These are phyloP conservation scores for Tachystola acroxantha DNA, from an alignment of 2,888 invertebrate genomes.

Conservation along the genomic window DNA sequence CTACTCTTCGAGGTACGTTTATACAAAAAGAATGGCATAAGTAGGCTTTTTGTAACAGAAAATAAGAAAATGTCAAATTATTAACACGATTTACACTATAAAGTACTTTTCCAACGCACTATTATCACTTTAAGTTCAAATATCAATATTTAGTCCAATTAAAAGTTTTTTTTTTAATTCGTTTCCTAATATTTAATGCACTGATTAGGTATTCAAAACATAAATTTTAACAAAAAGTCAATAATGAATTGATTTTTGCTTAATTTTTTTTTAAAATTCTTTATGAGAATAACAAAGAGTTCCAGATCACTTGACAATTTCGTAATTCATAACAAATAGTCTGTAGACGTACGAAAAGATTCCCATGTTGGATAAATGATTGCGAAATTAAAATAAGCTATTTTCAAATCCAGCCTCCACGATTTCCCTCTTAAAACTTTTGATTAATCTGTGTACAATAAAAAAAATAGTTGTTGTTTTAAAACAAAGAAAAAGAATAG, in stretches of 20 bases:
- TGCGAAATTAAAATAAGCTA: background rate
- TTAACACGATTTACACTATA: too few relatives aligned
- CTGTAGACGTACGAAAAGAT: conserved; percentile 66
- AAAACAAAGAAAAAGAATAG: background rate
- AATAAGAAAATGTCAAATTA: too few relatives aligned
- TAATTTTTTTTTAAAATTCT: too few relatives aligned
- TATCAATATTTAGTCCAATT: too few relatives aligned
- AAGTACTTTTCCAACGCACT: too few relatives aligned
- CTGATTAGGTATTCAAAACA: too few relatives aligned
- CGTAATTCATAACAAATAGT: conserved; percentile 59
- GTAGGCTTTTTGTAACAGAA: conserved; percentile 50
- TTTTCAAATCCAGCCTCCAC: too few relatives aligned
- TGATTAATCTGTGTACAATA: background rate
- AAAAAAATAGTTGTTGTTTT: background rate
- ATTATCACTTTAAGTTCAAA: too few relatives aligned
- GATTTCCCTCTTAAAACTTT: background rate
- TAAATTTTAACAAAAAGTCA: too few relatives aligned
- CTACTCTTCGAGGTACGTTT: conserved; percentile 47
- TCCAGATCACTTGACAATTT: conserved; percentile 30
- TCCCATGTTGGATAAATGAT: conserved; percentile 49
- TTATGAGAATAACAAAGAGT: conserved; percentile 5
- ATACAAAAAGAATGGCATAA: conserved; percentile 62
- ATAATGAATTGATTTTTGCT: too few relatives aligned
- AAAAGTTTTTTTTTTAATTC: too few relatives aligned
- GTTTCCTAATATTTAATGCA: too few relatives aligned